These are phyloP conservation scores for Caenorhabditis japonica DNA, from an alignment of 2,888 invertebrate species.

Conservation along the genomic window DNA sequence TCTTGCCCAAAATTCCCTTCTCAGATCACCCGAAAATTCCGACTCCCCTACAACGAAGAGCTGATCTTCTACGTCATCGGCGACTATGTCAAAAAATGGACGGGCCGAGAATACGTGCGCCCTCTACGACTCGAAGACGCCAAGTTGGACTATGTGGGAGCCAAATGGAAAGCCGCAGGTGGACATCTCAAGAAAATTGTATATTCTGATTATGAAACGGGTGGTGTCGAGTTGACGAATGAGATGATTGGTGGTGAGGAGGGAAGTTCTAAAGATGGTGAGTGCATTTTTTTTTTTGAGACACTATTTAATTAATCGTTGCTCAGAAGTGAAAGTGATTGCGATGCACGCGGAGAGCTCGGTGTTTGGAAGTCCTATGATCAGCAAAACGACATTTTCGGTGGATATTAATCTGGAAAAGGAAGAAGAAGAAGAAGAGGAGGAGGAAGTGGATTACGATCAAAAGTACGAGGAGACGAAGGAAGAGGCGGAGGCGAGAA, in stretches of 20 bases:
- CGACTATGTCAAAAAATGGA: slow-evolving; percentile 63
- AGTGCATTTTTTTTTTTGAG: too few relatives aligned
- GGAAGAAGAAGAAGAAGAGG: slow-evolving; percentile 33
- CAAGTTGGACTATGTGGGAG: slow-evolving; percentile 56
- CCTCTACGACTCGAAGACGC: slow-evolving; percentile 47
- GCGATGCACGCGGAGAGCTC: slow-evolving; percentile 56
- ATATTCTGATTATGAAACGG: slow-evolving; percentile 24
- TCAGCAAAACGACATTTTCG: neutral
- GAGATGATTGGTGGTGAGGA: slow-evolving; percentile 14
- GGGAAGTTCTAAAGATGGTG: slow-evolving; percentile 19
- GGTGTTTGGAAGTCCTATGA: slow-evolving; percentile 1
- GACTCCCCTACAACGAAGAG: slow-evolving; percentile 97
- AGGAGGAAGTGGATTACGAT: slow-evolving; percentile 26
- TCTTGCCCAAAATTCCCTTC: too few relatives aligned
- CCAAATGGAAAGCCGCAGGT: slow-evolving; percentile 46
- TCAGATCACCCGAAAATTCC: slow-evolving; percentile 94
- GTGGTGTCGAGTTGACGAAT: slow-evolving; percentile 24
- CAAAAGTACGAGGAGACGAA: slow-evolving; percentile 5
- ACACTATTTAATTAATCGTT: too few relatives aligned
- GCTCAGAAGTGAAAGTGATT: slow-evolving; percentile 55
- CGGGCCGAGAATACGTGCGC: slow-evolving; percentile 59
- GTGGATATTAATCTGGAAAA: slow-evolving; percentile 14
- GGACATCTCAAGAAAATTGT: slow-evolving; percentile 43
- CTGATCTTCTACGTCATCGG: slow-evolving; percentile 90
- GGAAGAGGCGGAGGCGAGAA: slow-evolving; percentile 12